phyloP scores from a whole-genome alignment of 2,113 vertebrate species.

The Grallaria varia region DNA sequence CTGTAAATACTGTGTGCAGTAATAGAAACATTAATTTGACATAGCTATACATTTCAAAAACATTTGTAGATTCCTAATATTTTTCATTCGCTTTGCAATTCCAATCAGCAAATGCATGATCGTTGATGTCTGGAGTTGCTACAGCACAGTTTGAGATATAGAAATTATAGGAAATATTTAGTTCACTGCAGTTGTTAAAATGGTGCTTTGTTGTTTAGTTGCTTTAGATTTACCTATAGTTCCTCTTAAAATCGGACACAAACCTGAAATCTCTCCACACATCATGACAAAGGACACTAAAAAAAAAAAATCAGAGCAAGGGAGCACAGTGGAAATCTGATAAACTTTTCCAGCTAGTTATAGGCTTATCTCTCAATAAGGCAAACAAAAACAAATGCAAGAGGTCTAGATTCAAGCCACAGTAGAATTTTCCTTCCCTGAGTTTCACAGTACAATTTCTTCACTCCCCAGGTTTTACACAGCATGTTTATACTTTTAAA shows the following conservation, averaged over 20 bases:
- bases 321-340: not conserved
- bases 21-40: slow-evolving; percentile 43
- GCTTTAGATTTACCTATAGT: not conserved
- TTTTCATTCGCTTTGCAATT: slow-evolving; percentile 34
- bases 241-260: slow-evolving; percentile 16
- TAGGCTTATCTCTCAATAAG: not conserved
- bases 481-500: slow-evolving; percentile 1
- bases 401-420: not conserved
- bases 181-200: not conserved
- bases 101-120: not conserved
- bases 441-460: not conserved
- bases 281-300: not conserved
- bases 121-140: not conserved
- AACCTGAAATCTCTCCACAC: not conserved
- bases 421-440: not conserved
- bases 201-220: not conserved
- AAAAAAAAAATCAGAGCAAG: not conserved
- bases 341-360: slow-evolving; percentile 13
- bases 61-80: not conserved
- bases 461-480: not conserved
- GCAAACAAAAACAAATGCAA: not conserved
- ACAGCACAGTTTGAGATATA: not conserved
- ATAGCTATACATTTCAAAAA: slow-evolving; percentile 21
- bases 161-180: not conserved
- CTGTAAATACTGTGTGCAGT: slow-evolving; percentile 31